Percentiles rank a stretch among this genome's conserved stretches.
Conservation (phyloP, 1,140 invertebrate species). For the Sminthurides bifidus region DNA sequence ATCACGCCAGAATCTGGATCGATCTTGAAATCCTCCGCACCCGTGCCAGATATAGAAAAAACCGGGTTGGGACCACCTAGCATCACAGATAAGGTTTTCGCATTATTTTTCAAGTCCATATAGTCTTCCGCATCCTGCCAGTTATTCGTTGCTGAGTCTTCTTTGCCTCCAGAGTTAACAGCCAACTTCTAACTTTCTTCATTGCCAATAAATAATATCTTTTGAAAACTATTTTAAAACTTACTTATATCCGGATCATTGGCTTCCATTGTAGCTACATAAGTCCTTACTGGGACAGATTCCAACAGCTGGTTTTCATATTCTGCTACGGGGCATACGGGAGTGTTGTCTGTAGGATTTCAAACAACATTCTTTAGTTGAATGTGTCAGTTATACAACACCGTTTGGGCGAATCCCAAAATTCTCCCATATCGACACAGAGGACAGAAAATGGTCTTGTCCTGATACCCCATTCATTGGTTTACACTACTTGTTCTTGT, state of each 20-base stretch:
- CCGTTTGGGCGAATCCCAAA: too few species aligned
- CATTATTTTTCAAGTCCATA: not conserved
- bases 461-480: too few species aligned
- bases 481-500: too few species aligned
- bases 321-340: conserved; percentile 27
- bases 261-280: conserved; percentile 24
- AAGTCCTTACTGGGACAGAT: conserved; percentile 15
- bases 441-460: too few species aligned
- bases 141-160: too few species aligned
- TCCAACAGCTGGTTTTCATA: conserved; percentile 19
- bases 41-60: conserved; percentile 23
- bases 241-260: conserved; percentile 29
- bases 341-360: conserved; percentile 25
- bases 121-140: too few species aligned
- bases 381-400: too few species aligned
- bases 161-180: not conserved
- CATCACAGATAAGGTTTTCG: not conserved
- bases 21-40: conserved; percentile 23
- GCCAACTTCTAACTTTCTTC: not conserved
- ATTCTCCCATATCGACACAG: too few species aligned
- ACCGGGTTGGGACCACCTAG: conserved; percentile 2
- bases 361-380: not conserved
- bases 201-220: too few species aligned
- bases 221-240: too few species aligned
- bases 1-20: conserved; percentile 52